Conservation (phyloP, 1,140 invertebrate species). For the Drosophila lacteicornis region DNA sequence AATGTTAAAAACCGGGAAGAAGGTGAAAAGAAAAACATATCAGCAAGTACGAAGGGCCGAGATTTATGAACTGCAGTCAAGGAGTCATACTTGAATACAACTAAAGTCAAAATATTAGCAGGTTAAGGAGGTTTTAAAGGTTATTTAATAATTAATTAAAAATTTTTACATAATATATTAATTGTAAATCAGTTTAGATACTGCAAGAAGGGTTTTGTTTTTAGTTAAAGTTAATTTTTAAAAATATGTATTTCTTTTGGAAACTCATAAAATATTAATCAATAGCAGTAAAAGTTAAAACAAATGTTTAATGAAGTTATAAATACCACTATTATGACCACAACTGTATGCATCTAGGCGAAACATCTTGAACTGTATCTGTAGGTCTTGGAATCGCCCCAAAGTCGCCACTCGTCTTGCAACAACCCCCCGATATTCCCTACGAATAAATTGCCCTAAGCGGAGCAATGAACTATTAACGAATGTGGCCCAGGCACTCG, state of each 20-base stretch:
- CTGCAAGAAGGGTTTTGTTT: background rate
- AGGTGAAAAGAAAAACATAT: slow-evolving; percentile 14
- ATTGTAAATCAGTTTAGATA: background rate
- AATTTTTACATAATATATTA: background rate
- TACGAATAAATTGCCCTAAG: slow-evolving; percentile 54
- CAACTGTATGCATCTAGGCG: slow-evolving; percentile 22
- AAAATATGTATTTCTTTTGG: too few species aligned
- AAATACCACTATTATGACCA: background rate
- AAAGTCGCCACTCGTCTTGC: slow-evolving; percentile 39
- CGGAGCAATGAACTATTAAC: slow-evolving; percentile 80
- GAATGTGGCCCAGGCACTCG: slow-evolving; percentile 57
- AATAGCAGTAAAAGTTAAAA: too few species aligned
- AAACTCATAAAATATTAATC: background rate
- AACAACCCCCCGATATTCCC: slow-evolving; percentile 25
- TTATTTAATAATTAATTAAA: background rate
- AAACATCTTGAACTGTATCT: slow-evolving; percentile 22
- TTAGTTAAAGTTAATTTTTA: too few species aligned
- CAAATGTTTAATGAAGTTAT: background rate
- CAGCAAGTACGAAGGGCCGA: slow-evolving; percentile 64
- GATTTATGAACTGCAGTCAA: slow-evolving; percentile 76
- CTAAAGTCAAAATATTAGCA: background rate
- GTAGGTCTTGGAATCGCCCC: slow-evolving; percentile 52
- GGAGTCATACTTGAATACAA: slow-evolving; percentile 20
- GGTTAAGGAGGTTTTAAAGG: background rate
- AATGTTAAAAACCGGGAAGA: slow-evolving; percentile 3